phyloP scores from a whole-genome alignment of 1,140 invertebrate species.

The Planococcus citri region DNA sequence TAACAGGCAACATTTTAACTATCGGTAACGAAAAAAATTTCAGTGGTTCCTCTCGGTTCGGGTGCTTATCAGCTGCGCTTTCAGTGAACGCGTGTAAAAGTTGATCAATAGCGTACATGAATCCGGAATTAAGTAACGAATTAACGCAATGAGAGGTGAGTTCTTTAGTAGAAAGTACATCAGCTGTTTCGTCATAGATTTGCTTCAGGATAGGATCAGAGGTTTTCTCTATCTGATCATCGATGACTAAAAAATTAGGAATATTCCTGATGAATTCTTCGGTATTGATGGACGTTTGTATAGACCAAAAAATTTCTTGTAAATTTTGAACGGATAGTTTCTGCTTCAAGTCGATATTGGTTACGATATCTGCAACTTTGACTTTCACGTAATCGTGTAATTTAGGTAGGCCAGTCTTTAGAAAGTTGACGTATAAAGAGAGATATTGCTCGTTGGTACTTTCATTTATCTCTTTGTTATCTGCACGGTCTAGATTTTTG shows the following conservation, averaged over 20 bases:
- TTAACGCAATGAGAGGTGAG: not conserved
- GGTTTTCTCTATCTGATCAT: not conserved
- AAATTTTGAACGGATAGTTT: constrained; percentile 5
- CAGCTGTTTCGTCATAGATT: constrained; percentile 1
- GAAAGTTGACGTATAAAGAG: not conserved
- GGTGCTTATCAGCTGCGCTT: not conserved
- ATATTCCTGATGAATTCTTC: constrained; percentile 1
- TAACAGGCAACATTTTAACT: constrained; percentile 3
- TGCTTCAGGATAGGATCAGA: not conserved
- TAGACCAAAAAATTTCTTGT: constrained; percentile 12
- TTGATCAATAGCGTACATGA: not conserved
- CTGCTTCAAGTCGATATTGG: not conserved
- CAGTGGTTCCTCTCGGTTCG: not conserved
- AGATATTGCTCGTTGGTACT: not conserved
- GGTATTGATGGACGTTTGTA: not conserved
- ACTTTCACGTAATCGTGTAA: not conserved
- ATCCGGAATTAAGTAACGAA: not conserved
- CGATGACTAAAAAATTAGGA: not conserved
- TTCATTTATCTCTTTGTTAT: not conserved
- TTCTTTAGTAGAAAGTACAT: constrained; percentile 4
- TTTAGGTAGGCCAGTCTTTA: not conserved
- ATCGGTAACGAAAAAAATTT: not conserved
- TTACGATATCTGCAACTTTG: not conserved
- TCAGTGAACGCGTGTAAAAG: not conserved
- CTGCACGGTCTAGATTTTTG: not conserved